phyloP scores from a whole-genome alignment of 1,140 invertebrate genomes.

The Trigoniulus corallinus region DNA sequence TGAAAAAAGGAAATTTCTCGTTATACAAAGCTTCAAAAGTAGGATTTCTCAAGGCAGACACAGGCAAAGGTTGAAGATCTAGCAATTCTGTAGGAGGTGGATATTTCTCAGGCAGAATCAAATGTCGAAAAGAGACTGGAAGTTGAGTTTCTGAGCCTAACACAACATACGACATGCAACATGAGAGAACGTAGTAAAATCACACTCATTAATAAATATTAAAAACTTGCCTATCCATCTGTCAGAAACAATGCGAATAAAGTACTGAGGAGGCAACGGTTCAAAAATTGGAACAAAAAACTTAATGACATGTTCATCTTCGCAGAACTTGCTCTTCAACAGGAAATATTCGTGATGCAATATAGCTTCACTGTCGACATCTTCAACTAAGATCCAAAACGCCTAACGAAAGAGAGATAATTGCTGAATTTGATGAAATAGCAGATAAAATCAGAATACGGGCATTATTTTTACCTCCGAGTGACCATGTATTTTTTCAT shows the following conservation, averaged over 20 bases:
- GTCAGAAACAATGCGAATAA: slow-evolving; percentile 53
- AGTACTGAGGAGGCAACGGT: slow-evolving; percentile 95
- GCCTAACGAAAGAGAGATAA: too few species aligned
- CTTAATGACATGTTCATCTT: slow-evolving; percentile 91
- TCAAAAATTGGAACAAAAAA: slow-evolving; percentile 99
- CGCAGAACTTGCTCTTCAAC: slow-evolving; percentile 82
- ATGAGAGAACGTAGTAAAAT: slow-evolving; percentile 9
- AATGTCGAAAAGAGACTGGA: slow-evolving; percentile 92
- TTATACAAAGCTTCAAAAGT: slow-evolving; percentile 72
- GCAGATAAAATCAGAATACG: neutral
- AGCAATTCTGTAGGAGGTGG: slow-evolving; percentile 91
- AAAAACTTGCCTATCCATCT: slow-evolving; percentile 35
- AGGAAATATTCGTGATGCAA: slow-evolving; percentile 97
- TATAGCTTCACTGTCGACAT: slow-evolving; percentile 85
- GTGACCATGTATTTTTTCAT: slow-evolving; percentile 87
- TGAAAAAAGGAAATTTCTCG: slow-evolving; percentile 82
- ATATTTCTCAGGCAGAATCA: slow-evolving; percentile 96
- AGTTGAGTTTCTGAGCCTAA: slow-evolving; percentile 88
- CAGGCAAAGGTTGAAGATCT: slow-evolving; percentile 92
- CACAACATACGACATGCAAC: slow-evolving; percentile 44
- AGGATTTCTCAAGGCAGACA: slow-evolving; percentile 50
- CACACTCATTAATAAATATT: too few species aligned
- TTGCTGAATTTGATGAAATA: neutral
- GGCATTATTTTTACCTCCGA: slow-evolving; percentile 42
- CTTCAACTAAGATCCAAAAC: slow-evolving; percentile 98